phyloP scores from a whole-genome alignment of 2,888 invertebrate genomes.

The Cheilosia impressa region DNA sequence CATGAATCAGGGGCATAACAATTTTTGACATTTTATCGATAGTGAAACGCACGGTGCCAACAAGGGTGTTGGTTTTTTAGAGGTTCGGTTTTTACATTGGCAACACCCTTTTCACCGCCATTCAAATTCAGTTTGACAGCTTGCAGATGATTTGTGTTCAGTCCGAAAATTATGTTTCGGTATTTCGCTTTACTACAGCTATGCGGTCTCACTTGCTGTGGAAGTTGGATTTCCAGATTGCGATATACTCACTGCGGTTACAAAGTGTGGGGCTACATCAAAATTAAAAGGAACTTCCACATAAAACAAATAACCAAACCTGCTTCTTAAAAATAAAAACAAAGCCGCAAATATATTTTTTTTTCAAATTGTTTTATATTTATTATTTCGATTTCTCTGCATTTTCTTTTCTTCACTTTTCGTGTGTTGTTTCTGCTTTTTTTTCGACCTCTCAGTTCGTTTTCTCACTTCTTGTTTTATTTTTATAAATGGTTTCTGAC shows the following conservation, averaged over 20 bases:
- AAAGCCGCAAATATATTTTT: slow-evolving; percentile 20
- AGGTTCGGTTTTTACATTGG: no score
- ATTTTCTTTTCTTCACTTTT: slow-evolving; percentile 37
- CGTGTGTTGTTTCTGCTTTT: slow-evolving; percentile 15
- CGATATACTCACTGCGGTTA: background rate
- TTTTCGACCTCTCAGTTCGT: background rate
- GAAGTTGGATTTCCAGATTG: no score
- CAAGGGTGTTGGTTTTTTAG: no score
- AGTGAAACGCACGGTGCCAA: no score
- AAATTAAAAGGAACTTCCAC: background rate
- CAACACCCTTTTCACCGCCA: no score
- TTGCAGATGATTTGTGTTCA: no score
- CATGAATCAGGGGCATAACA: no score
- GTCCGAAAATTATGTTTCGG: no score
- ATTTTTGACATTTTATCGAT: no score
- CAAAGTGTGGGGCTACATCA: background rate
- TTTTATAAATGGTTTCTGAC: slow-evolving; percentile 15
- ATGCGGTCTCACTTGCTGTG: no score
- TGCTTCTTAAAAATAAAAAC: background rate
- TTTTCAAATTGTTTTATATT: slow-evolving; percentile 52
- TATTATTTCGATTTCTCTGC: slow-evolving; percentile 60
- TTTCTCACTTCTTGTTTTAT: slow-evolving; percentile 16
- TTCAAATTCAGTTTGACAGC: no score
- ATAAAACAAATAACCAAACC: background rate
- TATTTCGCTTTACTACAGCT: no score